phyloP scores from a whole-genome alignment of 2,113 vertebrate species.

The Clarias batrachus region DNA sequence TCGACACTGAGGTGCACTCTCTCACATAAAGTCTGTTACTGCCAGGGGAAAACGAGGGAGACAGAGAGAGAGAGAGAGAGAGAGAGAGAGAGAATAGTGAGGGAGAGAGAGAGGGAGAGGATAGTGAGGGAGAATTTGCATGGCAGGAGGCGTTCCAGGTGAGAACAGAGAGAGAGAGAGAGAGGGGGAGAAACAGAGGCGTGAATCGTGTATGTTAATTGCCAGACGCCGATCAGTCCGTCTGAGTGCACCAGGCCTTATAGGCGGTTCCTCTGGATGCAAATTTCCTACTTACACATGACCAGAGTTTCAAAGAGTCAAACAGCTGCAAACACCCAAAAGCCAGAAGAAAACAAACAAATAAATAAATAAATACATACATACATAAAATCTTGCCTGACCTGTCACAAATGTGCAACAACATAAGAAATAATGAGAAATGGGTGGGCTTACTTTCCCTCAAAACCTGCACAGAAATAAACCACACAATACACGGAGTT shows the following conservation, averaged over 20 bases:
- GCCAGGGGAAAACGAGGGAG: slow-evolving; percentile 37
- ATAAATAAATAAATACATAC: too few species aligned
- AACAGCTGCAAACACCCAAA: neutral
- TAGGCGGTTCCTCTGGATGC: neutral
- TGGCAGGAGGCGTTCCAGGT: slow-evolving; percentile 69
- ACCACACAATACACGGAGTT: neutral
- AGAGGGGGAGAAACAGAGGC: neutral
- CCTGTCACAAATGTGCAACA: neutral
- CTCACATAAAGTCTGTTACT: slow-evolving; percentile 32
- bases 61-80: slow-evolving; percentile 42
- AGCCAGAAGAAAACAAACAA: neutral
- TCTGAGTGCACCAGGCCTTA: neutral
- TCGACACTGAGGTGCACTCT: slow-evolving; percentile 33
- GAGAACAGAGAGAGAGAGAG: slow-evolving; percentile 43
- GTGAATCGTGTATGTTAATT: slow-evolving; percentile 28
- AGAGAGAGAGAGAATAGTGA: too few species aligned
- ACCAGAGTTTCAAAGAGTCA: neutral
- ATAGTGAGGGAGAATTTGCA: slow-evolving; percentile 65
- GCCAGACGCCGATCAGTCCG: neutral
- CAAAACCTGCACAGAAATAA: neutral
- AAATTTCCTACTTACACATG: slow-evolving; percentile 8
- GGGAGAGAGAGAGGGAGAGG: slow-evolving; percentile 35
- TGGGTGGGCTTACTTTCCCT: neutral
- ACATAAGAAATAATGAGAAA: neutral
- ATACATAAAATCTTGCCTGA: neutral